phyloP scores from a whole-genome alignment of 2,113 vertebrate species.

The Chionomys nivalis region DNA sequence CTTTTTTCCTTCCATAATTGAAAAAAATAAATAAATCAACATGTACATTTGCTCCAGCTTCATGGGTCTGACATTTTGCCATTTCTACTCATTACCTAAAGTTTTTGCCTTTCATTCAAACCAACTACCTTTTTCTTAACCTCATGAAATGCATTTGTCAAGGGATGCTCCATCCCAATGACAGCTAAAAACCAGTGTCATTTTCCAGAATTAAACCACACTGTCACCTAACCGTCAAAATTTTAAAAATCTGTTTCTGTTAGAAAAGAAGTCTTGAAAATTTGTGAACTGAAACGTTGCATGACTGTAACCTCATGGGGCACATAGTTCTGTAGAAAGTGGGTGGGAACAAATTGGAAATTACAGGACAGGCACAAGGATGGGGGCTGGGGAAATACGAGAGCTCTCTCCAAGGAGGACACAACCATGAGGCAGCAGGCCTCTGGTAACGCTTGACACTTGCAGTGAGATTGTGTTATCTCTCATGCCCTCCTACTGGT shows the following conservation, averaged over 20 bases:
- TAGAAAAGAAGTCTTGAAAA: neutral
- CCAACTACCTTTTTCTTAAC: neutral
- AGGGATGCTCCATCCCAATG: neutral
- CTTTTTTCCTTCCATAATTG: neutral
- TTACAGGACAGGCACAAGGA: neutral
- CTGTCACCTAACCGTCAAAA: neutral
- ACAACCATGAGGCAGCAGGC: neutral
- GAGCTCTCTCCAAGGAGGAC: no score
- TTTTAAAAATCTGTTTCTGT: neutral
- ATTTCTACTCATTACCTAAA: neutral
- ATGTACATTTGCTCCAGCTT: neutral
- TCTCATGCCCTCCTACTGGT: neutral
- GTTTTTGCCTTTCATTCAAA: neutral
- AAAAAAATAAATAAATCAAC: neutral
- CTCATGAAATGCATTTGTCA: neutral
- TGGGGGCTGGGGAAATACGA: neutral
- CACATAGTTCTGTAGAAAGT: neutral
- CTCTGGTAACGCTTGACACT: neutral
- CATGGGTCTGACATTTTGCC: neutral
- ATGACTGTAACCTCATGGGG: neutral
- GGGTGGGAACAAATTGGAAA: neutral
- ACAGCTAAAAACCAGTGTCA: neutral
- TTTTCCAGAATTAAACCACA: neutral
- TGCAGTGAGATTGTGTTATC: neutral
- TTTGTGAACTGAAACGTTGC: neutral